Conservation (phyloP, 2,113 vertebrate species). For the Falco punctatus region DNA sequence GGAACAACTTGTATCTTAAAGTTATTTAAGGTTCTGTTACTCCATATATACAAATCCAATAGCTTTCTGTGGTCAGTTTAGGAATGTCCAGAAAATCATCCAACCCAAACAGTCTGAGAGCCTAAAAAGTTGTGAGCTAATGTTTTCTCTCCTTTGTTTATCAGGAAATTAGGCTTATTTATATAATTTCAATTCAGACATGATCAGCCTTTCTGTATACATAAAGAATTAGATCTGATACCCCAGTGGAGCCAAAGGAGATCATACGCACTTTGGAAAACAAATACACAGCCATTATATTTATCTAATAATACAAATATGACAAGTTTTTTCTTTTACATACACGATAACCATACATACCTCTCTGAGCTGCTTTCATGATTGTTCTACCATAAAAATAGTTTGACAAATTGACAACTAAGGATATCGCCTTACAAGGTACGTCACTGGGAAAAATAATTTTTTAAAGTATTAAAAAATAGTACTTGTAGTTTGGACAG, state of each 20-base stretch:
- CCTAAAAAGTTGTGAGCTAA: background rate
- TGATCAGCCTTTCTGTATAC: background rate
- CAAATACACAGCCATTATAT: background rate
- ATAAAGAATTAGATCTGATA: background rate
- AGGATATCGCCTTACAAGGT: background rate
- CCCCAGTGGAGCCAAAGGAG: background rate
- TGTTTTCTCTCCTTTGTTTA: background rate
- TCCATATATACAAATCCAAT: background rate
- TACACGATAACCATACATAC: background rate
- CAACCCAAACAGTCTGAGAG: slow-evolving; percentile 22
- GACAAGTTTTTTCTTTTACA: background rate
- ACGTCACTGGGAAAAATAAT: background rate
- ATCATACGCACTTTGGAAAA: background rate
- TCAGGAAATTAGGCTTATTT: slow-evolving; percentile 35
- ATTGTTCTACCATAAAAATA: background rate
- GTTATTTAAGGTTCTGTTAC: background rate
- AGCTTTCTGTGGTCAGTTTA: background rate
- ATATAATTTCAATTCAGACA: background rate
- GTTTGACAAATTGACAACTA: background rate
- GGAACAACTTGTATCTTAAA: background rate
- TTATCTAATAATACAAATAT: background rate
- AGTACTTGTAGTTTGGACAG: background rate
- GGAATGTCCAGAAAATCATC: background rate
- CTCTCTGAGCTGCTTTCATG: background rate
- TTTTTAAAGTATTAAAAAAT: background rate